These are phyloP conservation scores for Portunus trituberculatus DNA, from an alignment of 1,140 invertebrate genomes.

Conservation along the genomic window DNA sequence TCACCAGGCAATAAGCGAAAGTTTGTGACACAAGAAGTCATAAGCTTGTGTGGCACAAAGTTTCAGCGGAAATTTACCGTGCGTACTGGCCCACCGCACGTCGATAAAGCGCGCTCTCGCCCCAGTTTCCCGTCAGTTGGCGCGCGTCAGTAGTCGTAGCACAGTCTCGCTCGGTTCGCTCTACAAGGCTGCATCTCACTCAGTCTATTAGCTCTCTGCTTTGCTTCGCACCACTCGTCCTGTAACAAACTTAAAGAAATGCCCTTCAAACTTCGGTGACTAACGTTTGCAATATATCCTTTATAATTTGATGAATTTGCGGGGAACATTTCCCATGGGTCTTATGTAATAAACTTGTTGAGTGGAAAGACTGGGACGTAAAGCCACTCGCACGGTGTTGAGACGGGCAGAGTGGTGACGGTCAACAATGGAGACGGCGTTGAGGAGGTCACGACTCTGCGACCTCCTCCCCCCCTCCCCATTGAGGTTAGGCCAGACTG, in stretches of 20 bases:
- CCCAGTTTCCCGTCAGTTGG: constrained; percentile 44
- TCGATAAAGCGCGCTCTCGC: constrained; percentile 48
- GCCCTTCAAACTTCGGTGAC: background rate
- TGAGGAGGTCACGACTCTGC: constrained; percentile 28
- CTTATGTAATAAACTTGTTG: constrained; percentile 44
- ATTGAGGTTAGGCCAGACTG: background rate
- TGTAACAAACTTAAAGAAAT: background rate
- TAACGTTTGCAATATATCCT: background rate
- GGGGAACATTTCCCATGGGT: background rate
- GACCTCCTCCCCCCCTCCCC: background rate
- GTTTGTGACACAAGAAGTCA: background rate
- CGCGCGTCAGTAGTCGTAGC: constrained; percentile 28
- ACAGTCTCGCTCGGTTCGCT: background rate
- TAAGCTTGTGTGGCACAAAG: constrained; percentile 31
- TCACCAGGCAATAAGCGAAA: constrained; percentile 1
- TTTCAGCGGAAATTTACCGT: constrained; percentile 56
- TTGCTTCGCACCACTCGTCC: background rate
- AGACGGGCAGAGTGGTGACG: constrained; percentile 20
- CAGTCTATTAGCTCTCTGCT: background rate
- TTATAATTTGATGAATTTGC: background rate
- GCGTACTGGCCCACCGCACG: constrained; percentile 36
- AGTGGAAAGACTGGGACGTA: background rate
- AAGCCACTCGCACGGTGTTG: constrained; percentile 12
- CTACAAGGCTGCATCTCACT: background rate
- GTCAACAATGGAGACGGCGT: constrained; percentile 51